A percentile compares a stretch with the other conserved stretches of the same genome.
Conservation (phyloP, 2,888 invertebrate genomes). For the Pheosia tremula region DNA sequence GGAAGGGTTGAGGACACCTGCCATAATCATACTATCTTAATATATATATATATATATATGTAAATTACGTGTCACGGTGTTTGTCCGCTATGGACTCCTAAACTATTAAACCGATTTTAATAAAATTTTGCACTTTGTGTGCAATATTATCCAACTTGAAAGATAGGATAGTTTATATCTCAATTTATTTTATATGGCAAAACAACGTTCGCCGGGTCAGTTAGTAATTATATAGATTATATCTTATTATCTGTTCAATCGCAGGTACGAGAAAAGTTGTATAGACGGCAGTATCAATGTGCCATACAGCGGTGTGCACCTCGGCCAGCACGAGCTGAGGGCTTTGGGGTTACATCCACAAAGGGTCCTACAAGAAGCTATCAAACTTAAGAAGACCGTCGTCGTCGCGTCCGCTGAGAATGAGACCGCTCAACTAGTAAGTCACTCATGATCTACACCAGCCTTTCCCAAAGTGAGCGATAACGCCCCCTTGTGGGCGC, state of each 20-base stretch:
- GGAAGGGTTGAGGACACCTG: no score
- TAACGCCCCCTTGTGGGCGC: no score
- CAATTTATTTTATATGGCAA: no score
- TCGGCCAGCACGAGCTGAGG: slow-evolving; percentile 88
- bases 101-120: no score
- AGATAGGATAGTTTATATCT: no score
- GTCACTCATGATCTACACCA: slow-evolving; percentile 22
- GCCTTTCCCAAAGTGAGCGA: no score
- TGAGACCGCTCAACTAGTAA: slow-evolving; percentile 90
- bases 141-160: no score
- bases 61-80: no score
- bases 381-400: slow-evolving; percentile 86
- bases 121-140: no score
- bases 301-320: slow-evolving; percentile 92
- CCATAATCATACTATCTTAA: background rate
- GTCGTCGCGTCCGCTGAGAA: slow-evolving; percentile 92
- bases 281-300: slow-evolving; percentile 94
- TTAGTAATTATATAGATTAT: background rate
- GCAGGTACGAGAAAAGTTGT: slow-evolving; percentile 90
- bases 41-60: no score
- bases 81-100: no score
- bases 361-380: slow-evolving; percentile 83
- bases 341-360: slow-evolving; percentile 87
- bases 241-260: background rate
- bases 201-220: no score